Conservation (phyloP, 2,888 invertebrate genomes). For the Onthophagus sagittarius region DNA sequence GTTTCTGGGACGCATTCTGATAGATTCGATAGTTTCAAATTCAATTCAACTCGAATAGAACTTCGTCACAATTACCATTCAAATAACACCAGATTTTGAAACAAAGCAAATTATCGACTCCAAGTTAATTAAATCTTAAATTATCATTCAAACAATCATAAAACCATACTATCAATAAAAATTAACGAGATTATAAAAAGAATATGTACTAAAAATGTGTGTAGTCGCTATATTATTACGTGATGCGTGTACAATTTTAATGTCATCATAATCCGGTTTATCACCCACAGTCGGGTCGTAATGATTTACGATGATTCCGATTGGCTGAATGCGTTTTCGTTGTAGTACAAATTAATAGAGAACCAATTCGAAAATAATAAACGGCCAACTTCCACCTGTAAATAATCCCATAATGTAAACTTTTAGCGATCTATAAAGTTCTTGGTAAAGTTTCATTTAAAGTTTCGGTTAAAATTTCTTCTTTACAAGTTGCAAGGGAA, state of each 20-base stretch:
- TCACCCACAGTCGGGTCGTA: not conserved
- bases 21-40: not conserved
- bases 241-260: not conserved
- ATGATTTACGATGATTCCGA: not conserved
- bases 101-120: too few relatives aligned
- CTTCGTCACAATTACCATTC: too few relatives aligned
- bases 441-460: not conserved
- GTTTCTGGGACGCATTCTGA: not conserved
- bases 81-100: too few relatives aligned
- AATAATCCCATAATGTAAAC: not conserved
- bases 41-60: not conserved
- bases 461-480: not conserved
- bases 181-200: not conserved
- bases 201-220: not conserved
- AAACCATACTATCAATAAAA: not conserved
- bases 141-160: too few relatives aligned
- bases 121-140: too few relatives aligned
- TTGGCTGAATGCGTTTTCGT: not conserved
- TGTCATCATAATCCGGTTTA: not conserved
- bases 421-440: not conserved
- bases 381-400: not conserved
- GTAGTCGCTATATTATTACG: not conserved
- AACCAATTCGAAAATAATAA: not conserved
- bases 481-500: not conserved
- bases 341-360: not conserved